Evolutionary conservation across 2,888 invertebrate species (phyloP).

Genomic region (Liposcelis brunnea): DNA sequence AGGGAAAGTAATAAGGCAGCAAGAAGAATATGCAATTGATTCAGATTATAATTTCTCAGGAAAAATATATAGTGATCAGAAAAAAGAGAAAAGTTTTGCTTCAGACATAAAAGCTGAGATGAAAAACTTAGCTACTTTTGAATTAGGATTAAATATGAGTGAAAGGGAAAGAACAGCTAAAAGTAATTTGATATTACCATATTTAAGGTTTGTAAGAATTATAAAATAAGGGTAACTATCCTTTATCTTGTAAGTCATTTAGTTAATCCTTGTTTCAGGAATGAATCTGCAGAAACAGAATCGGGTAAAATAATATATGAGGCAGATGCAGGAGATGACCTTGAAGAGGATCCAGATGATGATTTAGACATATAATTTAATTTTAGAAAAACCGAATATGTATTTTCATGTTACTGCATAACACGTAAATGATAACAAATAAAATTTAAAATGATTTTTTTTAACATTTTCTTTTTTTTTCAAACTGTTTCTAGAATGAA

Average conservation of each 20-base stretch:
- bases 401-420: not conserved
- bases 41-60: no score
- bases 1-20: no score
- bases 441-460: no score
- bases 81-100: no score
- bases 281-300: not conserved
- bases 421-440: no score
- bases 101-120: not conserved
- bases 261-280: no score
- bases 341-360: slow-evolving; percentile 1
- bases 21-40: no score
- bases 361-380: not conserved
- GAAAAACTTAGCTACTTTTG: not conserved
- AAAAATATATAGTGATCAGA: no score
- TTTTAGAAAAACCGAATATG: not conserved
- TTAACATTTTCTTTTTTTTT: no score
- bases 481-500: no score
- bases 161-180: not conserved
- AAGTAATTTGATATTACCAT: not conserved
- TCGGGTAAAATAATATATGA: not conserved
- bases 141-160: not conserved
- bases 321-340: not conserved
- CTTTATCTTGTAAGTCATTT: no score
- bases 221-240: no score
- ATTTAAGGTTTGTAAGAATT: not conserved